These are phyloP conservation scores for Euplagia quadripunctaria DNA, from an alignment of 2,888 invertebrate genomes.

Conservation along the genomic window DNA sequence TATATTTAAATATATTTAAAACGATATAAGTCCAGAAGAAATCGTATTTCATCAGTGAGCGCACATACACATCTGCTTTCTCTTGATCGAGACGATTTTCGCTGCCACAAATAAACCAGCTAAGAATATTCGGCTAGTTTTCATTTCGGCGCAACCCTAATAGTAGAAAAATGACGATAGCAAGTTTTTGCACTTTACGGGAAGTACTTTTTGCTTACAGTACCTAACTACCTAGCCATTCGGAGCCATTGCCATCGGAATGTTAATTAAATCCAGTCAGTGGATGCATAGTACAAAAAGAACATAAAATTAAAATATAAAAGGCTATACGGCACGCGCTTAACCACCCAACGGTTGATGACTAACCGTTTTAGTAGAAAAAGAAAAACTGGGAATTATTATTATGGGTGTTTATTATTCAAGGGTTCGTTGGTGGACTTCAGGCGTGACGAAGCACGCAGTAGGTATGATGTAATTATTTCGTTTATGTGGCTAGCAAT, in stretches of 20 bases:
- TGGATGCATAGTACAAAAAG: slow-evolving; percentile 29
- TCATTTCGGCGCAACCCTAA: slow-evolving; percentile 7
- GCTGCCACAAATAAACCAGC: neutral
- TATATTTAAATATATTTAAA: too few relatives aligned
- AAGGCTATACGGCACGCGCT: slow-evolving; percentile 77
- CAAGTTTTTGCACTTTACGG: slow-evolving; percentile 22
- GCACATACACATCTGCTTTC: neutral
- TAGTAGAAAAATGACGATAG: slow-evolving; percentile 22
- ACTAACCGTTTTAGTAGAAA: slow-evolving; percentile 8
- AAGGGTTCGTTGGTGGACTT: slow-evolving; percentile 20
- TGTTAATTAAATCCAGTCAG: slow-evolving; percentile 59
- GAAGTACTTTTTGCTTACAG: slow-evolving; percentile 10
- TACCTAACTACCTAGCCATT: slow-evolving; percentile 24
- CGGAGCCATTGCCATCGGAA: slow-evolving; percentile 54
- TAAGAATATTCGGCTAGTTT: neutral
- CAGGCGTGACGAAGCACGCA: slow-evolving; percentile 18
- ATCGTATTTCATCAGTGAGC: too few relatives aligned
- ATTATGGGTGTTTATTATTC: slow-evolving; percentile 19
- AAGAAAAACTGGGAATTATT: slow-evolving; percentile 20
- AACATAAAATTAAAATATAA: slow-evolving; percentile 75
- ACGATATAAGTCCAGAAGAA: too few relatives aligned
- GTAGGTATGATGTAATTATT: slow-evolving; percentile 12
- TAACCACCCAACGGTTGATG: slow-evolving; percentile 46
- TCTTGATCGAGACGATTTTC: neutral
- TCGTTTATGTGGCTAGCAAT: neutral